Evolutionary conservation across 2,797 vertebrate genomes (phyloP).

Genomic region (Parauchenoglanis punctatus): DNA sequence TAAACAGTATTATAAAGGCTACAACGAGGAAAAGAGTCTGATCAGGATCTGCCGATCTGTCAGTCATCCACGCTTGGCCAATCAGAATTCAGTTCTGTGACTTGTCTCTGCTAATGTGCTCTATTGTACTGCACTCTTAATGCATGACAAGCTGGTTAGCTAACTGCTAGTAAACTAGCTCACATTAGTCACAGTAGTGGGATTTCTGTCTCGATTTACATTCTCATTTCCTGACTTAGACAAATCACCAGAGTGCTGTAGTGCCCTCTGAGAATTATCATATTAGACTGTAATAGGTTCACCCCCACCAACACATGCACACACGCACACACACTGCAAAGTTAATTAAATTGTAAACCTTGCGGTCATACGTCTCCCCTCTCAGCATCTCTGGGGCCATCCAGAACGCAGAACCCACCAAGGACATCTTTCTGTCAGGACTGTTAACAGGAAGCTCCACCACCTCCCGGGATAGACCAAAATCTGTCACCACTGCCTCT

Average conservation of each 20-base stretch:
- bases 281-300: neutral
- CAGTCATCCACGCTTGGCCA: neutral
- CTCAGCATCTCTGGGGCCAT: slow-evolving; percentile 82
- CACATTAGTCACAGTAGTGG: neutral
- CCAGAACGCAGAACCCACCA: slow-evolving; percentile 81
- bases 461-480: slow-evolving; percentile 77
- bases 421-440: slow-evolving; percentile 74
- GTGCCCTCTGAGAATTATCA: neutral
- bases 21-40: neutral
- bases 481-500: slow-evolving; percentile 77
- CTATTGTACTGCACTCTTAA: neutral
- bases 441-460: slow-evolving; percentile 68
- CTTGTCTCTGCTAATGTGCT: neutral
- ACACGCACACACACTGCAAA: neutral
- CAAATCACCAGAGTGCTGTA: neutral
- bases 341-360: slow-evolving; percentile 61
- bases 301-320: neutral
- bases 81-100: neutral
- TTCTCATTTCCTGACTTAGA: neutral
- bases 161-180: neutral
- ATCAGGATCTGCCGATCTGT: neutral
- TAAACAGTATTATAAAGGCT: neutral
- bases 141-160: neutral
- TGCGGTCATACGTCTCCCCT: slow-evolving; percentile 77
- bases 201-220: neutral